These are phyloP conservation scores for Hycleus cichorii DNA, from an alignment of 1,140 invertebrate species.

Conservation along the genomic window DNA sequence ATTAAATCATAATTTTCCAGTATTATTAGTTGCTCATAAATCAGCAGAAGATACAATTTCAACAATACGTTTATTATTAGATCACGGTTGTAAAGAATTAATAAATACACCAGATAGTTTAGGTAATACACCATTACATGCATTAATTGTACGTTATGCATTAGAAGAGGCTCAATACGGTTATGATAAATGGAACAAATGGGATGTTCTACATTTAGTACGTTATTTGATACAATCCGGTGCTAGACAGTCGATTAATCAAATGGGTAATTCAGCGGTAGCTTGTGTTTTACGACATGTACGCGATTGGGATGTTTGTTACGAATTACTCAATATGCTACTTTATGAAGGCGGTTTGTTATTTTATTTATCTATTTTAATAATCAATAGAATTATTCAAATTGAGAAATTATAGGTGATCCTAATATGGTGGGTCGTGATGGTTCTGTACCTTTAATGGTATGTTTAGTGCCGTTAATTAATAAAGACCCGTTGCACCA, in stretches of 20 bases:
- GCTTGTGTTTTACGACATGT: slow-evolving; percentile 66
- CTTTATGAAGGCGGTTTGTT: slow-evolving; percentile 55
- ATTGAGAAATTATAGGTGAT: slow-evolving; percentile 38
- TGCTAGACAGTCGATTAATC: slow-evolving; percentile 60
- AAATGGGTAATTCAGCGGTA: slow-evolving; percentile 61
- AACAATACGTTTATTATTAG: slow-evolving; percentile 56
- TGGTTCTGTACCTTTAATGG: slow-evolving; percentile 65
- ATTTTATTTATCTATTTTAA: slow-evolving; percentile 1
- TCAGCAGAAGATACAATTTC: slow-evolving; percentile 61
- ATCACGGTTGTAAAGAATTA: slow-evolving; percentile 59
- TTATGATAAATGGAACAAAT: slow-evolving; percentile 64
- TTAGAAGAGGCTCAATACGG: slow-evolving; percentile 63
- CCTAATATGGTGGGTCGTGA: slow-evolving; percentile 64
- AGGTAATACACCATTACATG: slow-evolving; percentile 57
- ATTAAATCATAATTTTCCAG: slow-evolving; percentile 28
- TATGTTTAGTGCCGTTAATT: slow-evolving; percentile 64
- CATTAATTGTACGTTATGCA: slow-evolving; percentile 62
- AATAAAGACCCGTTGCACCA: slow-evolving; percentile 68
- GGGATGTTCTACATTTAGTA: slow-evolving; percentile 62
- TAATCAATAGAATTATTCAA: not conserved
- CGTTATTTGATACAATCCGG: slow-evolving; percentile 55
- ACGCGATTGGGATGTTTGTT: slow-evolving; percentile 69
- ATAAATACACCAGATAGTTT: slow-evolving; percentile 67
- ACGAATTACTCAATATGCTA: slow-evolving; percentile 63
- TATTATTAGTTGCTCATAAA: slow-evolving; percentile 56